Evolutionary conservation across 2,797 vertebrate genomes (phyloP).

Genomic region (Epinephelus coioides): DNA sequence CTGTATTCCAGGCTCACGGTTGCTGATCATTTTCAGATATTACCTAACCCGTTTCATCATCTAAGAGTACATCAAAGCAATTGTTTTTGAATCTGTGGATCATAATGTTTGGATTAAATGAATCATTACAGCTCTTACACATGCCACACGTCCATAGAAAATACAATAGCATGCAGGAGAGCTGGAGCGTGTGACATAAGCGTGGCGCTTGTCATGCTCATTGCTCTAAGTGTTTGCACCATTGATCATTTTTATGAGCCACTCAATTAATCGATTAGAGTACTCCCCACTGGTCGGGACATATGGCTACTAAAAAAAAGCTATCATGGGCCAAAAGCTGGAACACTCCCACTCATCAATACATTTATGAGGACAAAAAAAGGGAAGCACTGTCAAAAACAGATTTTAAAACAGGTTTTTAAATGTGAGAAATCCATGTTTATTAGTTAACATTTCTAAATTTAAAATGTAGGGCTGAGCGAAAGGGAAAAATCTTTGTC

Average conservation of each 20-base stretch:
- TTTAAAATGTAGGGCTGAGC: conserved; percentile 22
- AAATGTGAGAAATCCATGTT: not conserved
- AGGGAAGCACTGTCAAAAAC: conserved; percentile 18
- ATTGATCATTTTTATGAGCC: conserved; percentile 93
- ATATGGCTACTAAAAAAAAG: conserved; percentile 91
- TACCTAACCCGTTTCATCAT: conserved; percentile 40
- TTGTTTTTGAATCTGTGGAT: conserved; percentile 40
- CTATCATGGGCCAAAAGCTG: conserved; percentile 87
- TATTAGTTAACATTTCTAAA: conserved; percentile 1
- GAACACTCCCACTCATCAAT: conserved; percentile 84
- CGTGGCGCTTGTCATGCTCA: conserved; percentile 79
- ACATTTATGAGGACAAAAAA: conserved; percentile 51
- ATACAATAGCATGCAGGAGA: conserved; percentile 16
- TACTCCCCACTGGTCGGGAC: conserved; percentile 90
- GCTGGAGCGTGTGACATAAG: conserved; percentile 58
- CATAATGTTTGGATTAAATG: conserved; percentile 43
- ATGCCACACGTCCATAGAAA: conserved; percentile 22
- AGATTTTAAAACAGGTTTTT: not conserved
- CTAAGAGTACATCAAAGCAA: conserved; percentile 36
- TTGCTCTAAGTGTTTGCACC: conserved; percentile 84
- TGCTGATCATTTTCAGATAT: conserved; percentile 32
- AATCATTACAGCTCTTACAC: conserved; percentile 40
- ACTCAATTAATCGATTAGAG: conserved; percentile 93
- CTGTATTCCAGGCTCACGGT: conserved; percentile 7
- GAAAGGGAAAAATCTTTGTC: no score